Conservation (phyloP, 2,113 vertebrate genomes). For the Rhynchomys soricoides region DNA sequence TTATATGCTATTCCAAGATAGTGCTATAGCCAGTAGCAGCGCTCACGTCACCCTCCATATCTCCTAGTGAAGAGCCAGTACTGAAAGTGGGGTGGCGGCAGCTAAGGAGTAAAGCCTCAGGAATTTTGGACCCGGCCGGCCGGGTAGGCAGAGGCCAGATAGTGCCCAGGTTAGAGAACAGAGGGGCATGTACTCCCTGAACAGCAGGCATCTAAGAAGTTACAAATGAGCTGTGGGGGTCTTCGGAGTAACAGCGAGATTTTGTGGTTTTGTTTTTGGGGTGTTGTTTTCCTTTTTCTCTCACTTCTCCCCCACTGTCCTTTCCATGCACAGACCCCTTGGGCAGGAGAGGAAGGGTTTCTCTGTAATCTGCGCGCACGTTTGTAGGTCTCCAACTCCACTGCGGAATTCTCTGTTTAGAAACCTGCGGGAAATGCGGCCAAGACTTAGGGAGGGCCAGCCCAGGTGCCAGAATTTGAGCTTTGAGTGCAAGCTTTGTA, state of each 20-base stretch:
- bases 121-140: not conserved
- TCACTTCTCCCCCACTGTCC: too few relatives aligned
- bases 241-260: not conserved
- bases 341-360: not conserved
- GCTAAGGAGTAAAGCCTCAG: too few relatives aligned
- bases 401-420: not conserved
- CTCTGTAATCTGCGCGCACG: not conserved
- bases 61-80: not conserved
- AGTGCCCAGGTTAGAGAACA: not conserved
- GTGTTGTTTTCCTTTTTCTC: not conserved
- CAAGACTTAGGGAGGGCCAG: not conserved
- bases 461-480: not conserved
- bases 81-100: fast-evolving
- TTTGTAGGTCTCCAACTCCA: not conserved
- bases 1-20: not conserved
- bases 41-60: not conserved
- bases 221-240: not conserved
- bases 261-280: not conserved
- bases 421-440: not conserved
- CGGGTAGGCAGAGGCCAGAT: too few relatives aligned
- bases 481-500: not conserved
- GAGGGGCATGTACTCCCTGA: not conserved
- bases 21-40: not conserved
- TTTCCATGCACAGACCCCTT: not conserved
- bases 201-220: slow-evolving; percentile 42